Conservation (phyloP, 2,113 vertebrate species). For the Periophthalmodon schlosseri region DNA sequence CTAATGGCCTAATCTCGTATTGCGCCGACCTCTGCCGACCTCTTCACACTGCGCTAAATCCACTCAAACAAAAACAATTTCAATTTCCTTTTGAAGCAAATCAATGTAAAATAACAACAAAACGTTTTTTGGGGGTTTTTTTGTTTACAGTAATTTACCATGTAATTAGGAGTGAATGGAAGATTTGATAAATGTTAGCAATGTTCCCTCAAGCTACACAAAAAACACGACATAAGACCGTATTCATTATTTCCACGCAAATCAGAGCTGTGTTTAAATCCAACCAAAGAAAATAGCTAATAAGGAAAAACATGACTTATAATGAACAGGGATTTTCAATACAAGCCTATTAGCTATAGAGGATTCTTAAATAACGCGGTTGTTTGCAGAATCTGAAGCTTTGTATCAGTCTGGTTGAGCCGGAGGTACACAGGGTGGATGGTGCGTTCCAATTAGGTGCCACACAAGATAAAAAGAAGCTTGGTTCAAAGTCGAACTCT, state of each 20-base stretch:
- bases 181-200: conserved; percentile 7
- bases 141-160: background rate
- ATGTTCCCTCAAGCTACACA: background rate
- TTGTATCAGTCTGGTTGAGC: background rate
- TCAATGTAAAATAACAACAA: conserved; percentile 42
- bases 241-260: background rate
- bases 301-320: background rate
- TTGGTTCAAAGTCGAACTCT: background rate
- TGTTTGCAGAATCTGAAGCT: background rate
- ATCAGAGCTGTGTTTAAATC: background rate
- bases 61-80: conserved; percentile 54
- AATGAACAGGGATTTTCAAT: background rate
- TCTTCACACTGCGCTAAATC: conserved; percentile 67
- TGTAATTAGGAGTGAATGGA: conserved; percentile 8
- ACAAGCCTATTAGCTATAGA: background rate
- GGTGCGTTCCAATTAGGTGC: conserved; percentile 7
- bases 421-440: conserved; percentile 9
- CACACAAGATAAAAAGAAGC: background rate
- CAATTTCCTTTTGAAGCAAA: conserved; percentile 37
- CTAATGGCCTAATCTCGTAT: conserved; percentile 74
- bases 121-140: background rate
- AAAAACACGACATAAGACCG: background rate
- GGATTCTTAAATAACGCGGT: background rate
- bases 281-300: background rate
- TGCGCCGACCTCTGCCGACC: conserved; percentile 59